phyloP scores from a whole-genome alignment of 2,797 vertebrate species.

The Gouania willdenowi region DNA sequence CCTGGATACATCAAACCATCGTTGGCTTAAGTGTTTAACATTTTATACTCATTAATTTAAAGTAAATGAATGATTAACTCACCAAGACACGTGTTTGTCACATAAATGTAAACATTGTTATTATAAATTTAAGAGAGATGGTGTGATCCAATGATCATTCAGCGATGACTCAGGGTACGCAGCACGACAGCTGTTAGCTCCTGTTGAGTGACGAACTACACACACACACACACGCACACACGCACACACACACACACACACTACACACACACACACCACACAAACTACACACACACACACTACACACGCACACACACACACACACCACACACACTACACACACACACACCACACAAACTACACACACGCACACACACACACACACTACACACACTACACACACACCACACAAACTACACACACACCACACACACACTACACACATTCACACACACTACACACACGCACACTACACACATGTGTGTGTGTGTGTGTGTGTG shows the following conservation, averaged over 20 bases:
- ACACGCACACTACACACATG: no score
- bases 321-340: constrained; percentile 9
- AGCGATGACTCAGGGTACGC: constrained; percentile 30
- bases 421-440: background rate
- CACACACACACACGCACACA: constrained; percentile 6
- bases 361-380: no score
- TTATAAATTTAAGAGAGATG: no score
- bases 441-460: constrained; percentile 10
- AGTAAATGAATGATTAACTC: constrained; percentile 64
- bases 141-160: constrained; percentile 49
- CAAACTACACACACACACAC: constrained; percentile 8
- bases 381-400: constrained; percentile 12
- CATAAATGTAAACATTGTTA: no score
- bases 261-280: constrained; percentile 9
- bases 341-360: background rate
- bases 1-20: no score
- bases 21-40: no score
- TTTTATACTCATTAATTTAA: constrained; percentile 65
- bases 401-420: constrained; percentile 7
- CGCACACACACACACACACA: constrained; percentile 6
- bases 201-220: constrained; percentile 16
- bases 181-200: constrained; percentile 55
- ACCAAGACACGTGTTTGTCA: constrained; percentile 38
- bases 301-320: no score
- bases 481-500: constrained; percentile 27